Evolutionary conservation across 2,797 vertebrate genomes (phyloP).

Genomic region (Todus mexicanus): DNA sequence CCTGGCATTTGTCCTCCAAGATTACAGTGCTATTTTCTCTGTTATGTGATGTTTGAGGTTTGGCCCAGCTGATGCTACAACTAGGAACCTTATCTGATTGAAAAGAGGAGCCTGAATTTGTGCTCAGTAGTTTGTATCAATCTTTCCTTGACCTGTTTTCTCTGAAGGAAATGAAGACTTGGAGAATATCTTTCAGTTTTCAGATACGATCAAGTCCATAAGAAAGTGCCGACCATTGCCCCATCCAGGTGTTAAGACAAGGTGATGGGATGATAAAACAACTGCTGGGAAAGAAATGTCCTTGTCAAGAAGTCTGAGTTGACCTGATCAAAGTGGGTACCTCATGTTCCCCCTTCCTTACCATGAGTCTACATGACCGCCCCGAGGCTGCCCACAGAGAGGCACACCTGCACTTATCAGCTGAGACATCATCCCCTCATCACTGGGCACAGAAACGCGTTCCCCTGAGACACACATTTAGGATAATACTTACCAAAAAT

Average conservation of each 20-base stretch:
- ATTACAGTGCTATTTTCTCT: neutral
- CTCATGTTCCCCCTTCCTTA: neutral
- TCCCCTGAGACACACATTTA: neutral
- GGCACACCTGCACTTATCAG: accelerated
- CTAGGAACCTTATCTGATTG: neutral
- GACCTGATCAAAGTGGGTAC: neutral
- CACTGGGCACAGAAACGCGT: accelerated
- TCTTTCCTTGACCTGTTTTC: neutral
- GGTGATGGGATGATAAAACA: neutral
- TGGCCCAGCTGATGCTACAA: neutral
- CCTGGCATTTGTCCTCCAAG: neutral
- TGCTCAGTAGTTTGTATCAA: neutral
- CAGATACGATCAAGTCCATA: neutral
- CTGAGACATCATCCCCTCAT: neutral
- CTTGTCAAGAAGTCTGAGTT: neutral
- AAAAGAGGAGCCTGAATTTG: neutral
- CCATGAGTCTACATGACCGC: accelerated
- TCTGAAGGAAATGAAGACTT: neutral
- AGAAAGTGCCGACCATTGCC: neutral
- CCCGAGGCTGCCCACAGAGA: neutral
- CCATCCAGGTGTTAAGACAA: neutral
- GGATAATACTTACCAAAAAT: neutral
- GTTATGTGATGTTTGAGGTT: neutral
- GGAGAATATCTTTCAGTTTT: neutral
- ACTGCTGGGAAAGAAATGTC: neutral